Conservation (phyloP, 2,888 invertebrate genomes). For the Apocheima hispidaria region DNA sequence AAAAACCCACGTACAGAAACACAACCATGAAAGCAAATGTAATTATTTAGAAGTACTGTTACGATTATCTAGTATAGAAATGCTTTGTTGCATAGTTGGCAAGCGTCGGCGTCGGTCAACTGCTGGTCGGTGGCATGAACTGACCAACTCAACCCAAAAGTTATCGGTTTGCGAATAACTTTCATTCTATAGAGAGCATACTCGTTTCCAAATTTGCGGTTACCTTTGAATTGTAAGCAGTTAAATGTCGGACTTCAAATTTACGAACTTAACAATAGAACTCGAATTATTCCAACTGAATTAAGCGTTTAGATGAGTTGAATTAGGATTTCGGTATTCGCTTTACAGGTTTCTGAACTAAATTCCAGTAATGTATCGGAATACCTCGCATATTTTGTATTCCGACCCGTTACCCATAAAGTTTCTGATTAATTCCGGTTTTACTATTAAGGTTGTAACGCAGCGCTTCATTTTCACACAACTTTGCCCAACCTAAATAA, state of each 20-base stretch:
- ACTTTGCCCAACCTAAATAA: neutral
- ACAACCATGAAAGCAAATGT: neutral
- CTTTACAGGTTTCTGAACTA: slow-evolving; percentile 75
- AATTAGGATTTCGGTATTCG: slow-evolving; percentile 79
- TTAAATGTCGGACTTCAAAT: slow-evolving; percentile 83
- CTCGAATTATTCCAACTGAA: slow-evolving; percentile 82
- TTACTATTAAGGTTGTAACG: slow-evolving; percentile 28
- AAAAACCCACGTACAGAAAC: neutral
- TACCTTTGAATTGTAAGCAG: slow-evolving; percentile 85
- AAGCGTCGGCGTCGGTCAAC: slow-evolving; percentile 59
- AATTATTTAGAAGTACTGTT: slow-evolving; percentile 52
- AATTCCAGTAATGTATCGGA: slow-evolving; percentile 72
- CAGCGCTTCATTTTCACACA: neutral
- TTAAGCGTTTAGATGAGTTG: slow-evolving; percentile 79
- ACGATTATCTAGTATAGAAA: slow-evolving; percentile 62
- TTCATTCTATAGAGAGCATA: slow-evolving; percentile 77
- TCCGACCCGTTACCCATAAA: slow-evolving; percentile 54
- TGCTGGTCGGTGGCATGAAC: slow-evolving; percentile 63
- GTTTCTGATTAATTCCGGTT: slow-evolving; percentile 49
- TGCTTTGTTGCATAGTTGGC: slow-evolving; percentile 73
- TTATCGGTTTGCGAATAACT: slow-evolving; percentile 84
- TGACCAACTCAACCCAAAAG: slow-evolving; percentile 75
- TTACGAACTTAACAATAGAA: slow-evolving; percentile 83
- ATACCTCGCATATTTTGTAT: slow-evolving; percentile 65
- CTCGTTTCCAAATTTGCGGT: slow-evolving; percentile 83